Conservation (phyloP, 2,888 invertebrate species). For the Eristalinus aeneus region DNA sequence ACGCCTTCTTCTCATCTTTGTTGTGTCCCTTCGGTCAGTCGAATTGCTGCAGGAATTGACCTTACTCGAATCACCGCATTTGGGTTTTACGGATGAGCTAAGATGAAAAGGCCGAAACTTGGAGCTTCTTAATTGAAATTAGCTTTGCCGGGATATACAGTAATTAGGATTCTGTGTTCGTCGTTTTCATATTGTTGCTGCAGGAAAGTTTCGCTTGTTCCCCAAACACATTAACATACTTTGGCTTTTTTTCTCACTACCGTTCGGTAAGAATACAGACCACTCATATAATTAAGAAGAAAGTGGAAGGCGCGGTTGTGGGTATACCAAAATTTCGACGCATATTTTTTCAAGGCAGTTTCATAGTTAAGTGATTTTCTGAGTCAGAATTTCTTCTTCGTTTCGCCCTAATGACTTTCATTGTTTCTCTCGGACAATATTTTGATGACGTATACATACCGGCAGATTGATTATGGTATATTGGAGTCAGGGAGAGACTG, state of each 20-base stretch:
- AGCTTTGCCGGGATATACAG: constrained; percentile 37
- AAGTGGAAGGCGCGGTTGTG: not conserved
- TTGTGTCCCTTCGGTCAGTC: not conserved
- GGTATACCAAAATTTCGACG: not conserved
- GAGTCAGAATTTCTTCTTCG: constrained; percentile 16
- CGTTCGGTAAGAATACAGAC: not conserved
- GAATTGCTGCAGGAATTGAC: not conserved
- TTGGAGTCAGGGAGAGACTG: not conserved
- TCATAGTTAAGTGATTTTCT: constrained; percentile 49
- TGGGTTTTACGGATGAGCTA: not conserved
- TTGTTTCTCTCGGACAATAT: constrained; percentile 25
- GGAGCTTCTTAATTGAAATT: constrained; percentile 42
- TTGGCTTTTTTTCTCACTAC: constrained; percentile 9
- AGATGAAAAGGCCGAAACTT: constrained; percentile 10
- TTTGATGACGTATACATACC: not conserved
- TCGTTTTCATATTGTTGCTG: constrained; percentile 17
- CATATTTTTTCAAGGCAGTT: constrained; percentile 20
- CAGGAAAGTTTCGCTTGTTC: constrained; percentile 46
- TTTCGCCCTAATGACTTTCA: constrained; percentile 23
- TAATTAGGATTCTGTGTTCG: constrained; percentile 53
- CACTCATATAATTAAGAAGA: constrained; percentile 10
- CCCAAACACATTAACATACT: constrained; percentile 38
- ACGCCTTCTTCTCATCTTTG: not conserved
- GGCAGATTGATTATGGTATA: not conserved
- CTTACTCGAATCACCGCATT: not conserved